These are phyloP conservation scores for Xanthorhoe designata DNA, from an alignment of 2,888 invertebrate species.

Conservation along the genomic window DNA sequence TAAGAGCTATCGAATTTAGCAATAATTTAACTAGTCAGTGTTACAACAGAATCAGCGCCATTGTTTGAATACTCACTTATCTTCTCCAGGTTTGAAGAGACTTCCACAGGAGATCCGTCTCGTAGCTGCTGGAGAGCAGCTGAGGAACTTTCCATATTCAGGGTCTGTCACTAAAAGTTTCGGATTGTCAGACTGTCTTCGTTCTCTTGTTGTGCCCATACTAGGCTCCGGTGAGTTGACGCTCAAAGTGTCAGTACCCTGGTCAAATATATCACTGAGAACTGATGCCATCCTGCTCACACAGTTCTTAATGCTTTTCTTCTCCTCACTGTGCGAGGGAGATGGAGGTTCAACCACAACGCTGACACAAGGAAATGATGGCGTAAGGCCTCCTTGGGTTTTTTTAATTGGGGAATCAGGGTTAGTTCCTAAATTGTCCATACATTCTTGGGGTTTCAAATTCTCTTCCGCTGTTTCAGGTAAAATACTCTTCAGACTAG, in stretches of 20 bases:
- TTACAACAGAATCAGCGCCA: neutral
- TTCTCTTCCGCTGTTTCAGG: conserved; percentile 69
- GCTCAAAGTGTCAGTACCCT: conserved; percentile 74
- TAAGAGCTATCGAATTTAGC: too few relatives aligned
- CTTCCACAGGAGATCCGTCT: conserved; percentile 96
- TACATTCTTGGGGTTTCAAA: conserved; percentile 50
- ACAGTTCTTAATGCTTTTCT: conserved; percentile 72
- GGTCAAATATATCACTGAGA: conserved; percentile 76
- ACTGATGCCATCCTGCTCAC: conserved; percentile 80
- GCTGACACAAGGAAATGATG: conserved; percentile 87
- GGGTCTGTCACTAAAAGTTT: conserved; percentile 87
- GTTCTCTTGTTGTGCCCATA: conserved; percentile 75
- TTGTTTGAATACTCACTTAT: conserved; percentile 76
- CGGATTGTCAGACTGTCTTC: conserved; percentile 85
- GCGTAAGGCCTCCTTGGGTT: conserved; percentile 42
- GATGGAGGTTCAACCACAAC: conserved; percentile 92
- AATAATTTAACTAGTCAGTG: too few relatives aligned
- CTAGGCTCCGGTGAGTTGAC: conserved; percentile 78
- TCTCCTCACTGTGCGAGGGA: conserved; percentile 88
- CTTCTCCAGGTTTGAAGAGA: conserved; percentile 91
- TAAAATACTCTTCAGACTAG: conserved; percentile 64
- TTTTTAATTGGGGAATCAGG: conserved; percentile 35
- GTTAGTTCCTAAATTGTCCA: conserved; percentile 36
- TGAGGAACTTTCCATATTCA: conserved; percentile 88
- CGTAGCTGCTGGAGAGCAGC: conserved; percentile 93